Evolutionary conservation across 1,140 invertebrate species (phyloP).

Genomic region (Aphis gossypii): DNA sequence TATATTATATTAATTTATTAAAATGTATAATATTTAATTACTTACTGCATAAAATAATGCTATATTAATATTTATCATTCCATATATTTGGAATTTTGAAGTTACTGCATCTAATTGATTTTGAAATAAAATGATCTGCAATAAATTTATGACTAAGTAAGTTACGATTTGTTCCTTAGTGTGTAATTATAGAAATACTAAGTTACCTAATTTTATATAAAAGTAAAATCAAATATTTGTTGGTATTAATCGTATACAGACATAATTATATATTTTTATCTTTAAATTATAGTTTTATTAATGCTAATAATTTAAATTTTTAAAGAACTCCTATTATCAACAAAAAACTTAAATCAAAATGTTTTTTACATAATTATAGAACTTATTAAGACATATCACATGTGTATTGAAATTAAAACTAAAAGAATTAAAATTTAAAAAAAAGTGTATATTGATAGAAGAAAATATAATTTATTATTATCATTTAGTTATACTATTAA

Average conservation of each 20-base stretch:
- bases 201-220: neutral
- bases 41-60: conserved; percentile 6
- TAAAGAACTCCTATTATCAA: neutral
- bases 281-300: neutral
- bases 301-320: neutral
- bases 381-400: too few species aligned
- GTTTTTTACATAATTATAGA: neutral
- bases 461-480: too few species aligned
- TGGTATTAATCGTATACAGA: neutral
- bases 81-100: conserved; percentile 10
- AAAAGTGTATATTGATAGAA: too few species aligned
- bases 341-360: neutral
- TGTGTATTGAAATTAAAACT: too few species aligned
- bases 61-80: conserved; percentile 10
- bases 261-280: neutral
- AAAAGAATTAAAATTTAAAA: too few species aligned
- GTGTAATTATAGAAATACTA: neutral
- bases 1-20: neutral
- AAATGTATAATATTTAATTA: neutral
- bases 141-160: neutral
- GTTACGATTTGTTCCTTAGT: neutral
- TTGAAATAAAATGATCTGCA: conserved; percentile 33
- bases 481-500: too few species aligned
- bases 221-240: neutral
- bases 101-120: conserved; percentile 18